Base-by-base conservation (phyloP, 1,140 invertebrate genomes). In the Plectus sambesii region DNA sequence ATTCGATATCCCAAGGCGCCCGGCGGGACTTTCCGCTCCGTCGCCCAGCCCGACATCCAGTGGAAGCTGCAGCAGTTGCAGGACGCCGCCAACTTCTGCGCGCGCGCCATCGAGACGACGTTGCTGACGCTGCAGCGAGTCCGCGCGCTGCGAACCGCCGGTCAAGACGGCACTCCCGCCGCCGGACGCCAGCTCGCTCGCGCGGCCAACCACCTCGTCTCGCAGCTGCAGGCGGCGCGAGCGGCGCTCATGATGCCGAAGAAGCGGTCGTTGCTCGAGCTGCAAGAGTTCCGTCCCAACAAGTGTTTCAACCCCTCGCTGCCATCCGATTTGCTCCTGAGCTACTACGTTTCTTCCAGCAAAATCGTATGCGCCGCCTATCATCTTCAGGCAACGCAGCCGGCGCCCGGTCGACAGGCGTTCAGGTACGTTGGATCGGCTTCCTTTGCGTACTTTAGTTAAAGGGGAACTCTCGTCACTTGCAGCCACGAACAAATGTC, bases 241-340 rank as follows among this genome's bases (percentile, higher is more conserved):
- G 12, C 30, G 30, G 12, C 30, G 17, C 12, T 33, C 17, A 33
- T 33, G 30, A 12, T 33, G 30, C 30, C 30, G 17, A 33, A 33
- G 30, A 33, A 33, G 17, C 12, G 17, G 30, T 33, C 30, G 30
- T 12, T 33, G 12, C 12, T 12, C 30, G 30, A 33, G 17, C 17
- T 33, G 17, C 30, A 33, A 33, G 30, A 33, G 17, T 12, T 12
- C 17, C 12, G 30, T 12, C 12, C 17, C 12, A 33, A 33, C 30
- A 70, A 62, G 0, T 66, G 67, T 5, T 61, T 57, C 45, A 68
- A 52, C 20, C 60, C 55, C 47, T 64, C 70, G 19, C 61, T 60
- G 25, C 41, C 58, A 46, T 66, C 62, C 15, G 38, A 44, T 43
- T 23, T 36, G 9, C 38, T n/a, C 5, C 35, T 33, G 8, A 17